Evolutionary conservation across 2,888 invertebrate genomes (phyloP), one percentile per base, ranked within the genome.

Genomic region (Chaitophorus viminalis): DNA sequence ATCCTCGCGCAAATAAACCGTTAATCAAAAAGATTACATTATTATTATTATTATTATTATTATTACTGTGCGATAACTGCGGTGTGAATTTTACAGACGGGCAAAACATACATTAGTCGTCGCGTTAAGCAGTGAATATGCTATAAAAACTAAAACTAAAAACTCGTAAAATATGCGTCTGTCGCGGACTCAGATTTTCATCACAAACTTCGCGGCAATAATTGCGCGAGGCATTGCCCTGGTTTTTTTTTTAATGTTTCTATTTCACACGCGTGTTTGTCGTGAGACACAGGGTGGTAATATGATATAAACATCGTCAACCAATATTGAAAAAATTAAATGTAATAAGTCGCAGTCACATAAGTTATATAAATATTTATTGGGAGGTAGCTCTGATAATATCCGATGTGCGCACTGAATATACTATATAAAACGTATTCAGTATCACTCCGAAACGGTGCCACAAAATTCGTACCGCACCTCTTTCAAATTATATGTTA

Each of bases 11-110:
- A 87, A 87, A 87, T 79, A 87, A 87, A 87, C 86, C 86, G 86
- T 87, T 87, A 87, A 87, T 87, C 86, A 87, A 87, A 87, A 87
- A 87, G 79, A 87, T 79, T 87, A 74, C 78, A 54, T 75, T 84
- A 78, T 77, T 77, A 85, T 77, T 86, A 72, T 78, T 72, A 54
- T 85, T 86, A 72, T 78, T 72, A 54, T 85, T 70, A 36, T 75
- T 75, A 21, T 75, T 75, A 25, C 25, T 25, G 75, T 36, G 77
- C 77, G 86, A 86, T 79, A 79, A 78, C 86, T 72, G 78, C 8
- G 46, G 85, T 78, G 78, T 9, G 65, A 76, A 84, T 82, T 46
- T 84, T 76, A 68, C 31, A 84, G 31, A 0, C n/a, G n/a, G 21
- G 52, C 65, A 11, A n/a, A n/a, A 86, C 78, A 54, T 70, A 74